A percentile compares a stretch with the other conserved stretches of the same genome.
Evolutionary conservation across 2,113 vertebrate species (phyloP).

Genomic region (Myxocyprinus asiaticus): DNA sequence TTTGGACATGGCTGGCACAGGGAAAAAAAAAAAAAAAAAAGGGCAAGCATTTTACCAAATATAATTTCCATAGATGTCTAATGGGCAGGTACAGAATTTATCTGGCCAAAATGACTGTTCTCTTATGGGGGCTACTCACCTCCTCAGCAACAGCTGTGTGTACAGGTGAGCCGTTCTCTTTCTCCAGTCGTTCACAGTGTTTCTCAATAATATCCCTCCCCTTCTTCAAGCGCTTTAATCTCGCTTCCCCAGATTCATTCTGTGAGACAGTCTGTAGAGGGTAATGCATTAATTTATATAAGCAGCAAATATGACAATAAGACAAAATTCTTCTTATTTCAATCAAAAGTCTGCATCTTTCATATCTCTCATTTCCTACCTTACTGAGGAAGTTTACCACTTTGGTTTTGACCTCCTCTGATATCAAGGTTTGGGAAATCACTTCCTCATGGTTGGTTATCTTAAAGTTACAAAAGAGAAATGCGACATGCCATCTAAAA

Average conservation of each 20-base stretch:
- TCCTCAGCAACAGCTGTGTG: constrained; percentile 57
- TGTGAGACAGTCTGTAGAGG: constrained; percentile 69
- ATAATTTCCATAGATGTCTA: neutral
- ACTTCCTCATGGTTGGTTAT: constrained; percentile 89
- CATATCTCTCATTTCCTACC: constrained; percentile 67
- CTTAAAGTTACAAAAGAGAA: constrained; percentile 66
- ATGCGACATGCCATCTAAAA: constrained; percentile 36
- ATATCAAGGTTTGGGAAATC: constrained; percentile 84
- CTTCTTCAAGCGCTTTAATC: constrained; percentile 72
- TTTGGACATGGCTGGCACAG: constrained; percentile 80
- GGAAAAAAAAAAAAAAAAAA: too few species aligned
- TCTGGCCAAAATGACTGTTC: neutral
- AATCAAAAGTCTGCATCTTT: too few species aligned
- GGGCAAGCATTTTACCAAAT: neutral
- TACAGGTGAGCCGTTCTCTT: constrained; percentile 5
- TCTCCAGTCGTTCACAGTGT: constrained; percentile 56
- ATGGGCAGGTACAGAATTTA: neutral
- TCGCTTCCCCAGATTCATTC: constrained; percentile 65
- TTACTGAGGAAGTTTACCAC: constrained; percentile 90
- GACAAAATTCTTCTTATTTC: neutral
- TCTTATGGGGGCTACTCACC: constrained; percentile 62
- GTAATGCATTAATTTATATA: constrained; percentile 5
- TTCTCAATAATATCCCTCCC: constrained; percentile 69
- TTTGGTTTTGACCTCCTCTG: constrained; percentile 83
- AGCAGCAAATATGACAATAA: neutral